Evolutionary conservation across 2,797 vertebrate species (phyloP).

Genomic region (Dromococcyx pavoninus): DNA sequence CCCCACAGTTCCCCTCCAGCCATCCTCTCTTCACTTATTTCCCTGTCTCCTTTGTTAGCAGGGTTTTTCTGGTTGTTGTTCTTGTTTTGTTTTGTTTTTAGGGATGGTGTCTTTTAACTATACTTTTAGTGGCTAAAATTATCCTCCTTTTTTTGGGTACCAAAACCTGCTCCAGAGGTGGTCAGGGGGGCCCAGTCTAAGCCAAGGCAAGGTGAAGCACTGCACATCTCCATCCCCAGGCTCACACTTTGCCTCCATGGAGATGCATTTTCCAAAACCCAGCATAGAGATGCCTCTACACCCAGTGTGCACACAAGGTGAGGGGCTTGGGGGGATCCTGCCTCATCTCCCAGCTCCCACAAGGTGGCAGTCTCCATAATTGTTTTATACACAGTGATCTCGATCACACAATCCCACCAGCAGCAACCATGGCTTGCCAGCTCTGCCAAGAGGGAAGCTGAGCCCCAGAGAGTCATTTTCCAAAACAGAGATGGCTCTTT

Average conservation of each 20-base stretch:
- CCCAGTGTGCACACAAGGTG: background rate
- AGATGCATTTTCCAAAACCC: background rate
- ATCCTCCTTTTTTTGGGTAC: background rate
- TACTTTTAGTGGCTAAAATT: background rate
- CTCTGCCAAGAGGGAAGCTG: background rate
- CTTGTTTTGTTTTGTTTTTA: background rate
- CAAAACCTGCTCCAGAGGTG: background rate
- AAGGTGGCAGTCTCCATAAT: conserved; percentile 50
- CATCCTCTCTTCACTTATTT: background rate
- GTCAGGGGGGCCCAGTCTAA: background rate
- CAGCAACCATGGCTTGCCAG: background rate
- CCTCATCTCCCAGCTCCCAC: conserved; percentile 20
- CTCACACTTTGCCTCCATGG: rapidly evolving
- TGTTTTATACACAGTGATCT: background rate
- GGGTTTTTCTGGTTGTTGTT: background rate
- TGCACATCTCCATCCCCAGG: background rate
- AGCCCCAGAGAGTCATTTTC: background rate
- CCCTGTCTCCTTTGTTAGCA: background rate
- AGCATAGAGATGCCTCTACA: background rate
- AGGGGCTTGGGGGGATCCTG: background rate
- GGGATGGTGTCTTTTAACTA: background rate
- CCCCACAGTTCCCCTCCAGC: conserved; percentile 24
- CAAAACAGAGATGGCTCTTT: rapidly evolving
- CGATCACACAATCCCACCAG: background rate
- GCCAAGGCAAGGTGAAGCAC: background rate